Percentiles rank a stretch among this genome's conserved stretches.
phyloP scores from a whole-genome alignment of 2,888 invertebrate species.

The Lysandra bellargus region DNA sequence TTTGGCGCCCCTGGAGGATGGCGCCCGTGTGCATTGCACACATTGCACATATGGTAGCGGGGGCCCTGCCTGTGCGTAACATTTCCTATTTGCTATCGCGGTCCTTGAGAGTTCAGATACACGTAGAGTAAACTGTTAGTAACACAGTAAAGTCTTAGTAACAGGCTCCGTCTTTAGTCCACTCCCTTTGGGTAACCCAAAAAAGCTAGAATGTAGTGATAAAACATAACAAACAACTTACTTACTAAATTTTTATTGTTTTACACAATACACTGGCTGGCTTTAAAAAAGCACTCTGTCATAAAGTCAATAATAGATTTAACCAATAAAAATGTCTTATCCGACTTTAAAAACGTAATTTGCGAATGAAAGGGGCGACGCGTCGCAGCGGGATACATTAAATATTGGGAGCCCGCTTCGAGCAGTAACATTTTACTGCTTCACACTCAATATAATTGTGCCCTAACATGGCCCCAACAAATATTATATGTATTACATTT shows the following conservation, averaged over 20 bases:
- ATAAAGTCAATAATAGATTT: background rate
- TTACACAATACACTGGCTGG: background rate
- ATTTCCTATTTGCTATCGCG: too few relatives aligned
- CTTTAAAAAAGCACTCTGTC: background rate
- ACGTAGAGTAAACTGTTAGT: too few relatives aligned
- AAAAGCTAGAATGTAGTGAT: too few relatives aligned
- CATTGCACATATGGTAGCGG: too few relatives aligned
- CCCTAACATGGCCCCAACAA: background rate
- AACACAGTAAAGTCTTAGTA: too few relatives aligned
- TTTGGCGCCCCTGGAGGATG: too few relatives aligned
- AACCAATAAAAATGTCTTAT: background rate
- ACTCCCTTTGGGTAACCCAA: too few relatives aligned
- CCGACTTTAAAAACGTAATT: slow-evolving; percentile 1
- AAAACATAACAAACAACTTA: background rate
- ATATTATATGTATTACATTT: background rate
- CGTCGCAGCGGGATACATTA: background rate
- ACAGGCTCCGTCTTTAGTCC: too few relatives aligned
- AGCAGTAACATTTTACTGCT: slow-evolving; percentile 23
- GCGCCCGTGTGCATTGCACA: too few relatives aligned
- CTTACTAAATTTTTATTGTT: background rate
- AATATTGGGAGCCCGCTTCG: slow-evolving; percentile 7
- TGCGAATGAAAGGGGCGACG: background rate
- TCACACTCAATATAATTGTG: slow-evolving; percentile 21
- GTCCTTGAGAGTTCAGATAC: too few relatives aligned
- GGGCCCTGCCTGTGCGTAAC: too few relatives aligned